Conservation (phyloP, 2,113 vertebrate genomes). For the Daubentonia madagascariensis region DNA sequence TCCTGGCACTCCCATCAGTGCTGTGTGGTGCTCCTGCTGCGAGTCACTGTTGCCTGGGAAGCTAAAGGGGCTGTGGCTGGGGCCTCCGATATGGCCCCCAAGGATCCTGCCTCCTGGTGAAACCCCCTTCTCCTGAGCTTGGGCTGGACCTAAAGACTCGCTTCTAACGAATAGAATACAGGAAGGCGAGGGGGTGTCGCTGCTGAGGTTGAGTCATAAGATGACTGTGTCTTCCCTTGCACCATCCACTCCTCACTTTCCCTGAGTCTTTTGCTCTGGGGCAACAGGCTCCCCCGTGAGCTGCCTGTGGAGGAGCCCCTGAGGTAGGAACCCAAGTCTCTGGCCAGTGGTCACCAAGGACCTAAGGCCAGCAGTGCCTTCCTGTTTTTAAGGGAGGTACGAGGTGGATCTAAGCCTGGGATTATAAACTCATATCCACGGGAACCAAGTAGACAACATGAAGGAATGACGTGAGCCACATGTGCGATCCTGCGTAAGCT, state of each 20-base stretch:
- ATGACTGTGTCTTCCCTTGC: background rate
- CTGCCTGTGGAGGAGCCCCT: background rate
- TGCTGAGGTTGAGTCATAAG: background rate
- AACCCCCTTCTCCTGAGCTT: background rate
- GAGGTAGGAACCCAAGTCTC: background rate
- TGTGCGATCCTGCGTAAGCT: background rate
- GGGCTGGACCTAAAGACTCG: background rate
- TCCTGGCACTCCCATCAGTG: accelerated
- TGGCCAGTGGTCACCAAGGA: background rate
- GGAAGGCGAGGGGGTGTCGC: too few relatives aligned
- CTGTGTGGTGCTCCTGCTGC: accelerated
- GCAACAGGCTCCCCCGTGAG: too few relatives aligned
- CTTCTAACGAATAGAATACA: background rate
- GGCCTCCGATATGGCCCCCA: background rate
- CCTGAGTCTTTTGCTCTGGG: background rate
- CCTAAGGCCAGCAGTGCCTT: background rate
- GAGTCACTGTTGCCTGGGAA: background rate
- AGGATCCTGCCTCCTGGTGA: background rate
- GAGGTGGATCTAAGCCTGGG: background rate
- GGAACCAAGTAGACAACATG: background rate
- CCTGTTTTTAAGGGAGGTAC: background rate
- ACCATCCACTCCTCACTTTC: background rate
- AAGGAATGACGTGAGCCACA: background rate
- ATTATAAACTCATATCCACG: background rate
- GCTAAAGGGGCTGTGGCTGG: too few relatives aligned